These are phyloP conservation scores for Calephelis virginiensis DNA, from an alignment of 1,140 invertebrate species.

Conservation along the genomic window DNA sequence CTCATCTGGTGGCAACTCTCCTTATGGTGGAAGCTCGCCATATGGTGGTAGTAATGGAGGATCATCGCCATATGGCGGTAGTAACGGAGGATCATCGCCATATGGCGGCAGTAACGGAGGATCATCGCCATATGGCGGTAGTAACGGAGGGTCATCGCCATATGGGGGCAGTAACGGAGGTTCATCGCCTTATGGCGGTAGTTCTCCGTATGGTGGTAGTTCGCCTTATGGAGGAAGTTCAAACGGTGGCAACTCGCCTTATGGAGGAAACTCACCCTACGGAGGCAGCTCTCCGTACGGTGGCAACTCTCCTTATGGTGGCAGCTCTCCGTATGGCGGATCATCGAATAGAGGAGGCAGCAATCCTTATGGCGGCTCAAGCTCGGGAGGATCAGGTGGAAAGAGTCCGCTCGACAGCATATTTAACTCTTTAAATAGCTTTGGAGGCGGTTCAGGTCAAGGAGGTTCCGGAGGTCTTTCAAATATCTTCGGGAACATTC, in stretches of 20 bases:
- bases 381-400: slow-evolving; percentile 36
- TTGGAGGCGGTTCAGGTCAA: slow-evolving; percentile 42
- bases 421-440: slow-evolving; percentile 50
- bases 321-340: slow-evolving; percentile 31
- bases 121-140: slow-evolving; percentile 39
- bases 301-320: slow-evolving; percentile 29
- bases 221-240: slow-evolving; percentile 41
- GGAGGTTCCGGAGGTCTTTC: slow-evolving; percentile 37
- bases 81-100: slow-evolving; percentile 37
- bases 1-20: slow-evolving; percentile 37
- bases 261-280: slow-evolving; percentile 33
- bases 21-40: slow-evolving; percentile 39
- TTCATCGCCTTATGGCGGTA: slow-evolving; percentile 38
- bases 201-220: slow-evolving; percentile 37
- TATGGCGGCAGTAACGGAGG: slow-evolving; percentile 36
- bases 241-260: slow-evolving; percentile 33
- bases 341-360: slow-evolving; percentile 38
- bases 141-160: slow-evolving; percentile 23
- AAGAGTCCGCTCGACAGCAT: slow-evolving; percentile 54
- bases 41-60: slow-evolving; percentile 34
- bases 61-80: slow-evolving; percentile 38
- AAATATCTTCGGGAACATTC: slow-evolving; percentile 63
- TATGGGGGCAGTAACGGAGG: slow-evolving; percentile 18
- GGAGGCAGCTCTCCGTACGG: slow-evolving; percentile 28
- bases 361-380: slow-evolving; percentile 34